Conservation (phyloP, 2,888 invertebrate species). For the Heterodera filipjevi region DNA sequence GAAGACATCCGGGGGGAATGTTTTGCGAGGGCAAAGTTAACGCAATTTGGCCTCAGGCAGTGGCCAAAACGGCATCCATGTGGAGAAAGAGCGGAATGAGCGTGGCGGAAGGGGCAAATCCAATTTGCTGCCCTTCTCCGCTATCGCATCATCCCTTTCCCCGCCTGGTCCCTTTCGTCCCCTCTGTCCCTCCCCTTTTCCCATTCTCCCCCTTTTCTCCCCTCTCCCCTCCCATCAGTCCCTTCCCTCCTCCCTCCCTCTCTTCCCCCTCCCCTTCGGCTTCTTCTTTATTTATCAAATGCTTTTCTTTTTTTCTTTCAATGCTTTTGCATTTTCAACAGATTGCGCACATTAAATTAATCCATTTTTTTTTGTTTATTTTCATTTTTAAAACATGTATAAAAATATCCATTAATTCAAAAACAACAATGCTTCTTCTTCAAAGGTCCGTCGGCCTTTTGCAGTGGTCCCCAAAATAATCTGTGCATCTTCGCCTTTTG, state of each 20-base stretch:
- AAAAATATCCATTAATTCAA: too few species aligned
- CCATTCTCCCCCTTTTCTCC: not conserved
- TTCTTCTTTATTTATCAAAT: constrained; percentile 2
- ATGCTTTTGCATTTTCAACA: not conserved
- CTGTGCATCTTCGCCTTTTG: not conserved
- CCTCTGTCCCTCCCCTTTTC: not conserved
- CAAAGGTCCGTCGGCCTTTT: too few species aligned
- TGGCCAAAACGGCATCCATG: constrained; percentile 13
- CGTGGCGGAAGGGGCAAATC: not conserved
- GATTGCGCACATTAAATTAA: not conserved
- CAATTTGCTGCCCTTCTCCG: constrained; percentile 15
- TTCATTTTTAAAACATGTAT: too few species aligned
- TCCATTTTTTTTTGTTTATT: not conserved
- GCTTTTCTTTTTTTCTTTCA: not conserved
- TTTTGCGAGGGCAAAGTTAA: constrained; percentile 1
- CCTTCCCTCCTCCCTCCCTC: not conserved
- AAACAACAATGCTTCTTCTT: too few species aligned
- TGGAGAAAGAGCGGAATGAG: not conserved
- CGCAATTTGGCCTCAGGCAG: constrained; percentile 17
- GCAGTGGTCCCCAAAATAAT: too few species aligned
- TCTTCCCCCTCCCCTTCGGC: not conserved
- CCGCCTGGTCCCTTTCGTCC: not conserved
- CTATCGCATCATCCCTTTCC: not conserved
- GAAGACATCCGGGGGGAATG: not conserved
- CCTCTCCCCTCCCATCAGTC: not conserved